Evolutionary conservation across 2,888 invertebrate species (phyloP).

Genomic region (Drosophila silvestris): DNA sequence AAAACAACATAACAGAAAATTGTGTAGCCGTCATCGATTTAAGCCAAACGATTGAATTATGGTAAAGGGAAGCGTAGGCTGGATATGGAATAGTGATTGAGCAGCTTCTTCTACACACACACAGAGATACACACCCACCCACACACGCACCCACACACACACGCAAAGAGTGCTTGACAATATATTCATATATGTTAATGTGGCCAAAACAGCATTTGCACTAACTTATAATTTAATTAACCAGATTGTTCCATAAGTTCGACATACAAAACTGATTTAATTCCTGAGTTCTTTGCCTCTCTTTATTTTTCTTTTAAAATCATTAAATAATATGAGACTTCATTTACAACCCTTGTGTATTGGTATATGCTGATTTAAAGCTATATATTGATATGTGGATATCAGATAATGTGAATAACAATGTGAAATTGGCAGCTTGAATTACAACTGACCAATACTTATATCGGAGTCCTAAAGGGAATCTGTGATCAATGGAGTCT

Average conservation of each 20-base stretch:
- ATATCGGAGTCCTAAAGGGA: not conserved
- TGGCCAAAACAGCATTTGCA: not conserved
- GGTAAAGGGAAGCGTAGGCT: not conserved
- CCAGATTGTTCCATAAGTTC: not conserved
- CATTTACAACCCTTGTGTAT: not conserved
- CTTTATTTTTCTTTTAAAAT: not conserved
- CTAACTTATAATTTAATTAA: not conserved
- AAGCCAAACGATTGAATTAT: constrained; percentile 50
- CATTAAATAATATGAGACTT: not conserved
- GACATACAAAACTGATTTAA: not conserved
- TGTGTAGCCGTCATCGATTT: constrained; percentile 79
- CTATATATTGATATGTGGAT: not conserved
- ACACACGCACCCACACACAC: not conserved
- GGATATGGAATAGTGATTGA: constrained; percentile 15
- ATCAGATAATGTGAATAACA: not conserved
- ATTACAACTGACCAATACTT: not conserved
- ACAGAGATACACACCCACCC: too few species aligned
- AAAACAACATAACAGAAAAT: constrained; percentile 47
- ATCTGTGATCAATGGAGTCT: not conserved
- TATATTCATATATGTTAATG: not conserved
- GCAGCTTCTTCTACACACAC: constrained; percentile 16
- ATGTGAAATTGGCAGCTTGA: not conserved
- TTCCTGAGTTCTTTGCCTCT: not conserved
- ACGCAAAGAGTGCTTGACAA: not conserved
- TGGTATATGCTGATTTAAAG: too few species aligned